A percentile compares a stretch with the other conserved stretches of the same genome.
phyloP scores from a whole-genome alignment of 2,888 invertebrate species.

The Drepana falcataria region DNA sequence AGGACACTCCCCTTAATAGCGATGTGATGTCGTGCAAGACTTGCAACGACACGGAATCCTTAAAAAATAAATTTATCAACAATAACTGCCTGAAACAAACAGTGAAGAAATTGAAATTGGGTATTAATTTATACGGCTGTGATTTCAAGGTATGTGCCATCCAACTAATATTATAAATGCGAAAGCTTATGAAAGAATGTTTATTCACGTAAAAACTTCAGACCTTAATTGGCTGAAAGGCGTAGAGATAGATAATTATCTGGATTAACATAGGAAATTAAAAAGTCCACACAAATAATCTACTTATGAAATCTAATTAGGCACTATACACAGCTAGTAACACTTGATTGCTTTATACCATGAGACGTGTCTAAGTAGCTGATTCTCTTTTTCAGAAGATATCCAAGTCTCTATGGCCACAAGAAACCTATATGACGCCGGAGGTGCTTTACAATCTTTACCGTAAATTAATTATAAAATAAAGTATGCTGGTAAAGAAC shows the following conservation, averaged over 20 bases:
- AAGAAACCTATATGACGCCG: conserved; percentile 59
- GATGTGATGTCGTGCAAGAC: conserved; percentile 41
- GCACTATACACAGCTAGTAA: no score
- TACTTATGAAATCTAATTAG: no score
- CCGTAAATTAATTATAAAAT: conserved; percentile 58
- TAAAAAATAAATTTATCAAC: conserved; percentile 44
- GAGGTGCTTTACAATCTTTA: conserved; percentile 57
- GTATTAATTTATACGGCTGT: conserved; percentile 68
- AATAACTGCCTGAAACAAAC: conserved; percentile 48
- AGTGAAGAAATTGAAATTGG: conserved; percentile 58
- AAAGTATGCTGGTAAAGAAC: conserved; percentile 10
- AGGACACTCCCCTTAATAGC: conserved; percentile 13
- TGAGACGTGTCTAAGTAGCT: neutral
- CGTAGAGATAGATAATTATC: no score
- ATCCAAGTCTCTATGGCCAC: conserved; percentile 57
- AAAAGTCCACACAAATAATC: no score
- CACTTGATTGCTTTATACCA: no score
- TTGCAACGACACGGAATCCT: conserved; percentile 48
- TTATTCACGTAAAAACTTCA: no score
- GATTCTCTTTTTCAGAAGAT: conserved; percentile 59
- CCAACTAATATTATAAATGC: no score
- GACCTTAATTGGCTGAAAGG: no score
- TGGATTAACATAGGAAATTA: no score
- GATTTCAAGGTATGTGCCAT: conserved; percentile 56
- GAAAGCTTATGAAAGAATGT: no score